Evolutionary conservation across 2,113 vertebrate species (phyloP).

Genomic region (Podarcis muralis): DNA sequence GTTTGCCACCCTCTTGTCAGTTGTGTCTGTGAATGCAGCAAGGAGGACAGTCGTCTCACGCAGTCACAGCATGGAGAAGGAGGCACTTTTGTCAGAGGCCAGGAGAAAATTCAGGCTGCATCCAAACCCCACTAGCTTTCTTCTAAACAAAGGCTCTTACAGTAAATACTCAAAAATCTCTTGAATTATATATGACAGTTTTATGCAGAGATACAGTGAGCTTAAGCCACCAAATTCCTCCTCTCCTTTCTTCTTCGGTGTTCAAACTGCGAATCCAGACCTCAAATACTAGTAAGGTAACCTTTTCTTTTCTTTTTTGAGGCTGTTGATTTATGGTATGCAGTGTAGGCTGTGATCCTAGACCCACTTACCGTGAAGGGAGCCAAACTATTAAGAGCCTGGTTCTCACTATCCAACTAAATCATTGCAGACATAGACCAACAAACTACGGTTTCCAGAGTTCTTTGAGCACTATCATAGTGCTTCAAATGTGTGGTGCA

Average conservation of each 20-base stretch:
- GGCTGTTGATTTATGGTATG: neutral
- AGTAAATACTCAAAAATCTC: conserved; percentile 30
- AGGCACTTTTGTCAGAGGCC: conserved; percentile 2
- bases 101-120: conserved; percentile 23
- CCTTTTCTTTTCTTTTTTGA: neutral
- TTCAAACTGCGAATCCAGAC: neutral
- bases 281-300: neutral
- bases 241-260: neutral
- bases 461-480: no score
- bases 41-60: conserved; percentile 3
- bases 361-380: no score
- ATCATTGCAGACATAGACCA: no score
- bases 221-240: conserved; percentile 5
- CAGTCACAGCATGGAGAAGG: neutral
- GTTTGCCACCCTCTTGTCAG: conserved; percentile 27
- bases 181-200: conserved; percentile 19
- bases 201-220: conserved; percentile 38
- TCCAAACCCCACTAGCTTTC: conserved; percentile 10
- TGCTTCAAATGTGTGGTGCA: no score
- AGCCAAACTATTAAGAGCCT: no score
- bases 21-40: neutral
- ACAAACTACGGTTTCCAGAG: no score
- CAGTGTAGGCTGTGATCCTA: neutral
- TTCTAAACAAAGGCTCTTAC: neutral
- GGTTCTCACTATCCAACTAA: no score